Percentiles rank a stretch among this genome's conserved stretches.
These are phyloP conservation scores for Saccopteryx bilineata DNA, from an alignment of 2,113 vertebrate species.

Conservation along the genomic window DNA sequence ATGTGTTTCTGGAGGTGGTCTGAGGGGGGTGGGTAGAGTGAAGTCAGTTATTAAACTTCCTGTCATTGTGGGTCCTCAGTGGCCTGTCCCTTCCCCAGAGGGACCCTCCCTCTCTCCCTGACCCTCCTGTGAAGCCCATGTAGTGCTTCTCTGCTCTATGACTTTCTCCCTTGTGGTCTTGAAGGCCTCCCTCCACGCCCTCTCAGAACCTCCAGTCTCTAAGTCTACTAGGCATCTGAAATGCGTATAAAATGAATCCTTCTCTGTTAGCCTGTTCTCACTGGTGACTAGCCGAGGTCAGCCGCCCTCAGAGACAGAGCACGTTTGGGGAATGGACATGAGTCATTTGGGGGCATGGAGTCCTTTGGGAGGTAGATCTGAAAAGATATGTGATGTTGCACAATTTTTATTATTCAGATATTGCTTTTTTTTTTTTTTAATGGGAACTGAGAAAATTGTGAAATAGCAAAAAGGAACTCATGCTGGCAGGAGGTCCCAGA, in stretches of 20 bases:
- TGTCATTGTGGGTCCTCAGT: neutral
- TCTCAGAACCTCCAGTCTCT: neutral
- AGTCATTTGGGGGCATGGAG: neutral
- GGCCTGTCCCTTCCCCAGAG: neutral
- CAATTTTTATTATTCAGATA: conserved; percentile 54
- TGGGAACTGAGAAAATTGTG: conserved; percentile 4
- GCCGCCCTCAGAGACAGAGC: neutral
- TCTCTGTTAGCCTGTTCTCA: conserved; percentile 15
- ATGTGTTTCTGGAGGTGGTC: neutral
- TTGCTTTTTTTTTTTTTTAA: neutral
- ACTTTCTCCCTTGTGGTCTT: neutral
- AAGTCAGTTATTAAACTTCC: neutral
- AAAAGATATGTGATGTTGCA: neutral
- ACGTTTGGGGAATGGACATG: neutral
- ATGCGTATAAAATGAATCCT: neutral
- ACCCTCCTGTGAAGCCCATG: rapidly evolving
- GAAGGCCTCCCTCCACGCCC: neutral
- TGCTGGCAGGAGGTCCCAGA: neutral
- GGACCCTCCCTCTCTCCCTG: rapidly evolving
- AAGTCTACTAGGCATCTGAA: neutral
- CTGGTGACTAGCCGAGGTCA: neutral
- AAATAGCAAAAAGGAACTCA: neutral
- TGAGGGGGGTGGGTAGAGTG: neutral
- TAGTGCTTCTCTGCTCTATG: neutral
- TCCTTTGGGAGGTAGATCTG: neutral